Evolutionary conservation across 2,797 vertebrate genomes (phyloP).

Genomic region (Vireo griseus): DNA sequence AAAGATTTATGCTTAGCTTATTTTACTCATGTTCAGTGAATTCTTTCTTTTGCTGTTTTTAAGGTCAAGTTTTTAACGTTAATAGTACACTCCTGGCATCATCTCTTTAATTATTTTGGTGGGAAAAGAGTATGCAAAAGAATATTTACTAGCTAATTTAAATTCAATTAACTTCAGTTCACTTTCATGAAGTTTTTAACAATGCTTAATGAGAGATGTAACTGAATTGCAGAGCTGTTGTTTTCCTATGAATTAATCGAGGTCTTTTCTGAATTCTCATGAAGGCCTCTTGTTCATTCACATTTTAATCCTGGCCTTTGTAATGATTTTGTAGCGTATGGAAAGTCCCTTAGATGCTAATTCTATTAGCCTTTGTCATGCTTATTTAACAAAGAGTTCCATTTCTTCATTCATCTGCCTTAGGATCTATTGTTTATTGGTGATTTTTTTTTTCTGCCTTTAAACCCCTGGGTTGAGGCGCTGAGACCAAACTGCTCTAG

Average conservation of each 20-base stretch:
- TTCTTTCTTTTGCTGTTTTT: background rate
- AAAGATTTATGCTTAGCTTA: background rate
- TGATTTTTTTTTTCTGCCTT: background rate
- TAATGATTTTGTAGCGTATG: background rate
- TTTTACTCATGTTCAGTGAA: background rate
- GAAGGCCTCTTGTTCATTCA: background rate
- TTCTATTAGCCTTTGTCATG: background rate
- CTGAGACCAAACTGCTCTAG: background rate
- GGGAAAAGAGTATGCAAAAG: background rate
- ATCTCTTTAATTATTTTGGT: background rate
- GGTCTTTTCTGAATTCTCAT: background rate
- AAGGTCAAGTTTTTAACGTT: background rate
- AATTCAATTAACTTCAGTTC: background rate
- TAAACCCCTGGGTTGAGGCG: background rate
- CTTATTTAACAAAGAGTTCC: background rate
- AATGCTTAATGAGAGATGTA: background rate
- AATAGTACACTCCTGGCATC: background rate
- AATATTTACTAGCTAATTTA: conserved; percentile 13
- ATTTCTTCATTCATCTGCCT: background rate
- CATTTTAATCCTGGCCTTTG: background rate
- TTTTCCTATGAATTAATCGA: background rate
- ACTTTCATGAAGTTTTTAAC: background rate
- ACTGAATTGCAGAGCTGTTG: background rate
- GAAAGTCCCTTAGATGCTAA: background rate
- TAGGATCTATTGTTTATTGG: background rate